Conservation (phyloP, 2,113 vertebrate genomes). For the Ochotona curzoniae region DNA sequence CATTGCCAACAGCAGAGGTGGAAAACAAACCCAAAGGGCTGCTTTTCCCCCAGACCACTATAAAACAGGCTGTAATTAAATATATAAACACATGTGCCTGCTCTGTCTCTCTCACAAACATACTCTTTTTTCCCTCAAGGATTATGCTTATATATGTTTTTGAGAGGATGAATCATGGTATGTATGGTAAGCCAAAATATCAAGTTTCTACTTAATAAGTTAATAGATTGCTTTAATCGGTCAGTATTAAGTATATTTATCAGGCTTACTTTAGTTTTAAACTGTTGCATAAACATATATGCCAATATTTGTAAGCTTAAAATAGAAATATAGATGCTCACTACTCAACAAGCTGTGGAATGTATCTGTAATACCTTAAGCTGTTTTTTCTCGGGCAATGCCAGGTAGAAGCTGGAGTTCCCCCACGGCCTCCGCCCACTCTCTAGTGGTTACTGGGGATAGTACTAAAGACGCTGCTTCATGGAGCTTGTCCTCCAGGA, state of each 20-base stretch:
- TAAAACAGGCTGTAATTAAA: neutral
- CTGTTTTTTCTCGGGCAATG: rapidly evolving
- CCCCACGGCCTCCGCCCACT: rapidly evolving
- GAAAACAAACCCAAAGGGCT: neutral
- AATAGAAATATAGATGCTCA: neutral
- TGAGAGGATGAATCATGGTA: neutral
- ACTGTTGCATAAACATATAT: neutral
- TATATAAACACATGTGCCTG: neutral
- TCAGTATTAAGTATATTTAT: neutral
- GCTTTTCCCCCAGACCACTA: neutral
- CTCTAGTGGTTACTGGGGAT: rapidly evolving
- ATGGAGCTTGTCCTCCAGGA: neutral
- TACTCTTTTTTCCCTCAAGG: neutral
- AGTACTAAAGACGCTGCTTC: no score
- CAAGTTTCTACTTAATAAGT: neutral
- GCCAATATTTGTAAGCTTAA: neutral
- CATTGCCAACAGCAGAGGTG: neutral
- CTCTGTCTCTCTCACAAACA: no score
- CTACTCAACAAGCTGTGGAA: neutral
- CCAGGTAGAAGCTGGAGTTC: neutral
- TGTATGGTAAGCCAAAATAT: neutral
- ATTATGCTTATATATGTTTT: neutral
- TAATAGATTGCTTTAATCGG: neutral
- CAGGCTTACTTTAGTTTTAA: neutral
- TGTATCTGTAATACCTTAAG: rapidly evolving